Evolutionary conservation across 2,113 vertebrate genomes (phyloP).

Genomic region (Macroglossus sobrinus): DNA sequence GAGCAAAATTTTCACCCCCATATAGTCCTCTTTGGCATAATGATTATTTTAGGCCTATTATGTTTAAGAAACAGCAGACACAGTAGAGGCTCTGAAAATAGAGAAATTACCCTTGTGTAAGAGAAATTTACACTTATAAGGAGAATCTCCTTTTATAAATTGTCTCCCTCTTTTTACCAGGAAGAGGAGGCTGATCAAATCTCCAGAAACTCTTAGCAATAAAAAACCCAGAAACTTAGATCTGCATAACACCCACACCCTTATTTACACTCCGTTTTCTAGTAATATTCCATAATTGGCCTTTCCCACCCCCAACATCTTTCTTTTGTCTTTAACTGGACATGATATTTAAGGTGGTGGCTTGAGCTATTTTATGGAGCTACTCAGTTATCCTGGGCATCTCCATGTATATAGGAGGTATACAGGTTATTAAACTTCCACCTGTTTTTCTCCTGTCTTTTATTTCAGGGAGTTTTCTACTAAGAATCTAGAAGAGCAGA

Average conservation of each 20-base stretch:
- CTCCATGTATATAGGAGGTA: neutral
- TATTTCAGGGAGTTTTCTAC: neutral
- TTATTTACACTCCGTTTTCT: neutral
- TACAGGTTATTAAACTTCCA: neutral
- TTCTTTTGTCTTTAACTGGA: neutral
- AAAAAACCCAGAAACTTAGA: neutral
- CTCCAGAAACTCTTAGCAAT: neutral
- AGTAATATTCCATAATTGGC: neutral
- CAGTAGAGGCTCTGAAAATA: neutral
- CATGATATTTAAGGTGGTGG: neutral
- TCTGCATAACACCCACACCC: neutral
- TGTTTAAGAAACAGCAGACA: neutral
- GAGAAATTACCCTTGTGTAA: neutral
- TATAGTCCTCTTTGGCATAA: neutral
- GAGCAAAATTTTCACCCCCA: neutral
- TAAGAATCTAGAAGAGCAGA: neutral
- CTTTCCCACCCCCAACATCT: neutral
- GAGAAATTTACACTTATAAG: neutral
- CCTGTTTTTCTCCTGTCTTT: neutral
- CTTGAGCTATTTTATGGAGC: neutral
- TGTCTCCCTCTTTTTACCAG: neutral
- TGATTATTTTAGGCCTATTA: neutral
- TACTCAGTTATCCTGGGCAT: neutral
- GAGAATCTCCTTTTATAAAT: neutral
- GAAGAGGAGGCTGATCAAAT: neutral